Evolutionary conservation across 2,113 vertebrate species (phyloP).

Genomic region (Myodes glareolus): DNA sequence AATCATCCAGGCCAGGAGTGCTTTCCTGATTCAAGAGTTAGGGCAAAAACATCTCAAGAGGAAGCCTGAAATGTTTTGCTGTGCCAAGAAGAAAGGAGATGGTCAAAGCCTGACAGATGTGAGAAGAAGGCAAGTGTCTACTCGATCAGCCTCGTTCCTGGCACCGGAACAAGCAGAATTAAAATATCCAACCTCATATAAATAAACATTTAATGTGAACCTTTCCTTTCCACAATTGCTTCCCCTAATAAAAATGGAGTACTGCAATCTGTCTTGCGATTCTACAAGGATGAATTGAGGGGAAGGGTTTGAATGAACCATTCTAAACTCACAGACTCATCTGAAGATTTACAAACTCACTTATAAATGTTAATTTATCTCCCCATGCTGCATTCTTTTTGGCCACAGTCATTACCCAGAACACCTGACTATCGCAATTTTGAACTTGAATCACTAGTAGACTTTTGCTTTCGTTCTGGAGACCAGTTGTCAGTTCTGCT

Average conservation of each 20-base stretch:
- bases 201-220: neutral
- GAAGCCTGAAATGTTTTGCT: neutral
- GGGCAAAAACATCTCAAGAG: neutral
- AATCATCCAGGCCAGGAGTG: neutral
- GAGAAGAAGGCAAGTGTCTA: neutral
- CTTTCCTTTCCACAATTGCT: neutral
- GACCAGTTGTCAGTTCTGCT: neutral
- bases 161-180: neutral
- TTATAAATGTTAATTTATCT: neutral
- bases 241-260: neutral
- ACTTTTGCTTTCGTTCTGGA: neutral
- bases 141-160: neutral
- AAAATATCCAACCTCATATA: neutral
- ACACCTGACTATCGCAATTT: slow-evolving; percentile 22
- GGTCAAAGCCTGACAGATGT: neutral
- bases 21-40: neutral
- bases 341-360: neutral
- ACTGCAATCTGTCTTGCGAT: neutral
- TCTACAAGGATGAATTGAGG: neutral
- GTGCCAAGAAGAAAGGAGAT: neutral
- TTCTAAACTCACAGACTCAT: neutral
- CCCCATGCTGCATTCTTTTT: neutral
- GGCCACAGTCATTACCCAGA: neutral
- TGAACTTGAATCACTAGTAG: neutral
- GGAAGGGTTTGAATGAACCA: neutral